Percentiles rank a stretch among this genome's conserved stretches.
Conservation (phyloP, 2,797 vertebrate species). For the Rhynchonycteris naso region DNA sequence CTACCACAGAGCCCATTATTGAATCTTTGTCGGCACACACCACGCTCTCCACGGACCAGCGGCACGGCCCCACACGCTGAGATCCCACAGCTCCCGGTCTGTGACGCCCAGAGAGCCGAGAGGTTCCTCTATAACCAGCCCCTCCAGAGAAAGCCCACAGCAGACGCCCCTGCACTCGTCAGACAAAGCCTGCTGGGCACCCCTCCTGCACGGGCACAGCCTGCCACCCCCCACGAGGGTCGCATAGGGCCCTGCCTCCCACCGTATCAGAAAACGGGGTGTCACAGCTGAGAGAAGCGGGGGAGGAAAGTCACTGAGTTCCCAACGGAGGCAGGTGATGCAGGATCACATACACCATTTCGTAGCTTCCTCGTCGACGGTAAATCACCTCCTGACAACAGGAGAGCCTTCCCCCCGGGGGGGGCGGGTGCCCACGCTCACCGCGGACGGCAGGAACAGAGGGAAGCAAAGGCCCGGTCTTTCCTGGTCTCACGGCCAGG, state of each 20-base stretch:
- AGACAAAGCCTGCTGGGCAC: neutral
- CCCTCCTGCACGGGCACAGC: neutral
- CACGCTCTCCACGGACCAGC: neutral
- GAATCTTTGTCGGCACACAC: neutral
- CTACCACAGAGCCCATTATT: neutral
- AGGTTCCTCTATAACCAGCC: neutral
- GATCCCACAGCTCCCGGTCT: neutral
- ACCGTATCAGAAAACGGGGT: neutral
- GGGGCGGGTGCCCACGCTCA: neutral
- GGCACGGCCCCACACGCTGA: neutral
- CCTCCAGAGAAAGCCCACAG: neutral
- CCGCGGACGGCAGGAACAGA: neutral
- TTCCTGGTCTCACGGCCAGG: neutral
- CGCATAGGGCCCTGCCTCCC: too few relatives aligned
- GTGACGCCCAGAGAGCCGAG: neutral
- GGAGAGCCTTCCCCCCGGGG: neutral
- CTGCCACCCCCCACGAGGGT: neutral
- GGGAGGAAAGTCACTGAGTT: conserved; percentile 42
- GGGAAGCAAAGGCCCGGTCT: neutral
- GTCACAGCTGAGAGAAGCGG: neutral
- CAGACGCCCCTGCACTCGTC: neutral
- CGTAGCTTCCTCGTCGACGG: neutral
- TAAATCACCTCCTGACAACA: conserved; percentile 57
- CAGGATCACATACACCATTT: conserved; percentile 27
- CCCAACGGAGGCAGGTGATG: neutral